A percentile compares a stretch with the other conserved stretches of the same genome.
phyloP scores from a whole-genome alignment of 2,797 vertebrate genomes.

The Cynodonichthys magdalenae region DNA sequence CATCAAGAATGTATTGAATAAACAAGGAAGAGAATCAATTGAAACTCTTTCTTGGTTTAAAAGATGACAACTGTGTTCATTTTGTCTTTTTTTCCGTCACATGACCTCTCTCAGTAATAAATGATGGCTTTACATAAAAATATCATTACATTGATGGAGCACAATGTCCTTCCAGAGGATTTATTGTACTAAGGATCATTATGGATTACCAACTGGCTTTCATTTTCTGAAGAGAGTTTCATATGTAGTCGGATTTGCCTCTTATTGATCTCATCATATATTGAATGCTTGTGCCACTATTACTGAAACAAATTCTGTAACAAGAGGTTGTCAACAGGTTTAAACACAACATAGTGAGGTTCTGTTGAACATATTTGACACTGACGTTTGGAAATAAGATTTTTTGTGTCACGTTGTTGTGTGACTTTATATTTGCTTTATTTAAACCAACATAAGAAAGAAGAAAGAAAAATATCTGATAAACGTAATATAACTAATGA shows the following conservation, averaged over 20 bases:
- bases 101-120: slow-evolving; percentile 19
- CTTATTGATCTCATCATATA: slow-evolving; percentile 45
- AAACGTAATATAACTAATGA: background rate
- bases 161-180: slow-evolving; percentile 21
- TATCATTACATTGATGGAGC: slow-evolving; percentile 20
- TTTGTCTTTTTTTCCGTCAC: slow-evolving; percentile 9
- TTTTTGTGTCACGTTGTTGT: background rate
- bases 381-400: accelerated
- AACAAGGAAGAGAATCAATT: too few relatives aligned
- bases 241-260: slow-evolving; percentile 18
- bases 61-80: background rate
- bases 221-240: slow-evolving; percentile 37
- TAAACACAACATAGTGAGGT: background rate
- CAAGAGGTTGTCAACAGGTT: slow-evolving; percentile 10
- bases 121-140: slow-evolving; percentile 44
- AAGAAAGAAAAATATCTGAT: background rate
- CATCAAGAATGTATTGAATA: too few relatives aligned
- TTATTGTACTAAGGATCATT: slow-evolving; percentile 35
- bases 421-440: slow-evolving; percentile 5
- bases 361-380: background rate
- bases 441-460: slow-evolving; percentile 3
- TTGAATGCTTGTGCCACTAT: slow-evolving; percentile 26
- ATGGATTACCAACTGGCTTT: slow-evolving; percentile 54
- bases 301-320: slow-evolving; percentile 28
- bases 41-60: too few relatives aligned